phyloP scores from a whole-genome alignment of 2,113 vertebrate species.

The Ancistrus triradiatus region DNA sequence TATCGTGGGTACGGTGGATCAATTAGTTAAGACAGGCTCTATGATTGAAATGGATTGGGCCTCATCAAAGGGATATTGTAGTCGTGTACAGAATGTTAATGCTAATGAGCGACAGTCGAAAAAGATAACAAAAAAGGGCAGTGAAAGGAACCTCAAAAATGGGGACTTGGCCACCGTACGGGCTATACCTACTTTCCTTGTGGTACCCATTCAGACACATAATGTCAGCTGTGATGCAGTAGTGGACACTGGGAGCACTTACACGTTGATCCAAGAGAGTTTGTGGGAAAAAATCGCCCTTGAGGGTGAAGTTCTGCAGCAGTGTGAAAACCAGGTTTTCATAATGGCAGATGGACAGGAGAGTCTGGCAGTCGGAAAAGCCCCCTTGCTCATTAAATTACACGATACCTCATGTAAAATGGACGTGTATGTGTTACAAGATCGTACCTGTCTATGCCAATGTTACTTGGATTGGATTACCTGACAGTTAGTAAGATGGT shows the following conservation, averaged over 20 bases:
- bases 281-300: conserved; percentile 7
- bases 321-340: not conserved
- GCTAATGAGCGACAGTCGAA: not conserved
- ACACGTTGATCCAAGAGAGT: not conserved
- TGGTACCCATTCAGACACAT: not conserved
- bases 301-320: not conserved
- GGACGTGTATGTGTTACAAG: too few relatives aligned
- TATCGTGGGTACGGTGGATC: conserved; percentile 5
- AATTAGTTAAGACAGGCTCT: not conserved
- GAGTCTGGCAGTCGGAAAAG: not conserved
- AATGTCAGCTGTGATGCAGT: not conserved
- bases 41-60: not conserved
- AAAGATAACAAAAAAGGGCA: too few relatives aligned
- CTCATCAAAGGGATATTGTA: conserved; percentile 3
- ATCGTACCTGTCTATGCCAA: too few relatives aligned
- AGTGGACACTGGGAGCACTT: conserved; percentile 4
- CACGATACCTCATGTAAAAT: too few relatives aligned
- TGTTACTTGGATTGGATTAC: too few relatives aligned
- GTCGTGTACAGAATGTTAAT: not conserved
- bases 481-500: too few relatives aligned
- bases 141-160: not conserved
- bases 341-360: conserved; percentile 5
- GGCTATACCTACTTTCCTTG: not conserved
- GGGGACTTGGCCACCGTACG: not conserved
- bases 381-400: too few relatives aligned